Base-by-base conservation (phyloP, 2,113 vertebrate genomes). In the Zingel zingel region DNA sequence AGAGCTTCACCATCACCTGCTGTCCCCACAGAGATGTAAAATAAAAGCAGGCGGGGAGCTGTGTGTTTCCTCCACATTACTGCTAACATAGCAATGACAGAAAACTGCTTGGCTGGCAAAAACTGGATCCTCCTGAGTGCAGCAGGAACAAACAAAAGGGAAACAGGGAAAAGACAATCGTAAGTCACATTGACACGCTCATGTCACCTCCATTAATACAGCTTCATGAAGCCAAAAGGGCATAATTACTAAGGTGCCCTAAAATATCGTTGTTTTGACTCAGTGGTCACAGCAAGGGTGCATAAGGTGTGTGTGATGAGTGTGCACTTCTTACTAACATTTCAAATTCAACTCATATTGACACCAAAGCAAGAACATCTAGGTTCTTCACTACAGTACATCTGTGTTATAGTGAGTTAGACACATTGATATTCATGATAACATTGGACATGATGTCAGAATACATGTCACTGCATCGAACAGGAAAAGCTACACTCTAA, bases 21-120 rank as follows among this genome's bases (percentile, higher is more conserved):
- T 36, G 59, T 64, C 69, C 77, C 56, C 66, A 33, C 53, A 73
- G 50, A 77, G 77, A 74, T 23, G 45, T 45, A 50, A 74, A 86
- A 79, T 70, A 5, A 79, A 30, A 64, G 61, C 43, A 33, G 15
- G 59, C 11, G 54, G 70, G 66, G 53, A 45, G 71, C 59, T 36
- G 67, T 68, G 68, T 39, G 56, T 79, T 80, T 53, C 43, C 77
- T 72, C 66, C 61, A 71, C 80, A 74, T 80, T 79, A 82, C 84
- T 87, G 88, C 75, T 45, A 82, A 89, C 71, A 75, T 58, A 70
- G 88, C 88, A 90, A 76, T 77, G 86, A 86, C 72, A 76, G 75
- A 47, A 86, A 89, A 90, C 18, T 1, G 77, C 86, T 82, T 12
- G 15, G 51, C 57, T 70, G 86, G 90, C 88, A 82, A 70, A 88